Conservation (phyloP, 2,797 vertebrate genomes). For the Leptodactylus fallax region DNA sequence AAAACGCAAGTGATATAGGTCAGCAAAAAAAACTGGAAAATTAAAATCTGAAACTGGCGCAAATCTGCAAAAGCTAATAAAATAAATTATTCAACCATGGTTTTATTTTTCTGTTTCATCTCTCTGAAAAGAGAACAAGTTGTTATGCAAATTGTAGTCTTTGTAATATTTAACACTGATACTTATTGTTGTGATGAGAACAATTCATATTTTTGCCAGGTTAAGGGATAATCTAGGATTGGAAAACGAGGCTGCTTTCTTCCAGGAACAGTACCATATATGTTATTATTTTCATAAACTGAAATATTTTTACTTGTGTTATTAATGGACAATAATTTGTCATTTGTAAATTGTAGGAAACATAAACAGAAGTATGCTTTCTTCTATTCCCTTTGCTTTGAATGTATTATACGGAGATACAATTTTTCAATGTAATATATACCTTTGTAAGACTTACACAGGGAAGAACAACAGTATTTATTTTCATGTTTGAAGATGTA, state of each 20-base stretch:
- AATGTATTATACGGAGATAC: not conserved
- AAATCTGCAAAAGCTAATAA: constrained; percentile 41
- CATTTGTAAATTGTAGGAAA: too few species aligned
- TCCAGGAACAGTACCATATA: too few species aligned
- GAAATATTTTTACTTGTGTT: too few species aligned
- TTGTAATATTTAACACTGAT: not conserved
- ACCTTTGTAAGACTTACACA: not conserved
- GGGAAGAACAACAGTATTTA: too few species aligned
- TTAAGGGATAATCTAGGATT: too few species aligned
- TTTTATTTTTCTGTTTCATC: constrained; percentile 15
- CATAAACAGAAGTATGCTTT: too few species aligned
- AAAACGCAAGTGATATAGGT: constrained; percentile 27
- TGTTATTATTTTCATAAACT: too few species aligned
- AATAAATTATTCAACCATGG: constrained; percentile 6
- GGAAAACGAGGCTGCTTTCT: too few species aligned
- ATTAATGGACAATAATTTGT: too few species aligned
- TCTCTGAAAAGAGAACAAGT: not conserved
- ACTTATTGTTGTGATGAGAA: not conserved
- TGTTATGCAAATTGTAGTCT: not conserved
- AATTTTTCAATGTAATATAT: not conserved
- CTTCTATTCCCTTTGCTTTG: not conserved
- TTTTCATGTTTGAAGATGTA: too few species aligned
- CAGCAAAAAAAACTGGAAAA: constrained; percentile 14
- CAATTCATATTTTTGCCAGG: not conserved
- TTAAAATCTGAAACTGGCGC: not conserved